These are phyloP conservation scores for Aix galericulata DNA, from an alignment of 2,113 vertebrate species.

Conservation along the genomic window DNA sequence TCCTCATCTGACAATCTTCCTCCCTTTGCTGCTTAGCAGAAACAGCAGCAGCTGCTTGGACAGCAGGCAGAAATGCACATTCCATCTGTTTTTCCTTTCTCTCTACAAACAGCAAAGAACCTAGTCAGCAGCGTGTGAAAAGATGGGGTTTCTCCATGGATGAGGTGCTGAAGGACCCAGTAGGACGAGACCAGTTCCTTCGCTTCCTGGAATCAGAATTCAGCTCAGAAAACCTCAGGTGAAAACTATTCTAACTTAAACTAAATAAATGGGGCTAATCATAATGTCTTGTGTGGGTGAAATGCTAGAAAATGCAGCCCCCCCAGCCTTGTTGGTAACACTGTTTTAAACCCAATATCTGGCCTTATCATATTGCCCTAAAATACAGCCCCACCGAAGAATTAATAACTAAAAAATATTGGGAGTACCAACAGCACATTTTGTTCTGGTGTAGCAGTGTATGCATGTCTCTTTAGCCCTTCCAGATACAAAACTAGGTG, in stretches of 20 bases:
- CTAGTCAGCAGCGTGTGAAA: conserved; percentile 92
- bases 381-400: not conserved
- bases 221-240: conserved; percentile 97
- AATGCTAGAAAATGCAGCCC: not conserved
- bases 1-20: not conserved
- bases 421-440: not conserved
- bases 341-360: not conserved
- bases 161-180: conserved; percentile 91
- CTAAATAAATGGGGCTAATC: not conserved
- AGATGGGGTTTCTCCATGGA: conserved; percentile 95
- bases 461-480: not conserved
- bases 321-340: not conserved
- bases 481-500: not conserved
- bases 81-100: conserved; percentile 48
- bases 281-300: not conserved
- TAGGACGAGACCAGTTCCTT: conserved; percentile 90
- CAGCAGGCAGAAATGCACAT: conserved; percentile 38
- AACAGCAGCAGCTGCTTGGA: conserved; percentile 1
- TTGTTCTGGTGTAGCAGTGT: not conserved
- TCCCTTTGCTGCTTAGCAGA: conserved; percentile 20
- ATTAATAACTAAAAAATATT: not conserved
- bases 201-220: conserved; percentile 97
- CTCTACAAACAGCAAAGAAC: conserved; percentile 86
- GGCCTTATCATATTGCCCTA: not conserved
- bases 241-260: conserved; percentile 37